Percentiles rank a stretch among this genome's conserved stretches.
Conservation (phyloP, 2,113 vertebrate genomes). For the Poeciliopsis turrubarensis region DNA sequence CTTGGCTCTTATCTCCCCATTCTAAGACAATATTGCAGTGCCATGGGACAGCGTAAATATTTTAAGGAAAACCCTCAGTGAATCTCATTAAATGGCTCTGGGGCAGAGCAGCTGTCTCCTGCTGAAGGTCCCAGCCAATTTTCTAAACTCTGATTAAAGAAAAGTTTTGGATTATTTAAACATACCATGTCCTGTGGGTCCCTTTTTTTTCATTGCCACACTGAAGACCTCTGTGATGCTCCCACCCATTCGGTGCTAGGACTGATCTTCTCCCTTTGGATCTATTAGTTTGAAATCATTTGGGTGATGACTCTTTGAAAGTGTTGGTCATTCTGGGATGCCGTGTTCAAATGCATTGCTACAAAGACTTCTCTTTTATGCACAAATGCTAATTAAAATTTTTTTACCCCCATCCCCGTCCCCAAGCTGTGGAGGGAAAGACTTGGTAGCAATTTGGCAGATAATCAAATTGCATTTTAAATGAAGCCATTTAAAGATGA, state of each 20-base stretch:
- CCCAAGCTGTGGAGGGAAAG: constrained; percentile 77
- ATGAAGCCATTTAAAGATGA: constrained; percentile 85
- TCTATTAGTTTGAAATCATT: constrained; percentile 80
- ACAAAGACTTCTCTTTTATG: constrained; percentile 85
- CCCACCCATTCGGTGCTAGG: constrained; percentile 43
- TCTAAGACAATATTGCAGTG: constrained; percentile 80
- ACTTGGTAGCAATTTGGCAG: constrained; percentile 86
- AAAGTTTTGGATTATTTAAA: constrained; percentile 86
- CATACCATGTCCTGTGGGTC: constrained; percentile 76
- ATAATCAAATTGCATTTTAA: constrained; percentile 89
- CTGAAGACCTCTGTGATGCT: constrained; percentile 70
- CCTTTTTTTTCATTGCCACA: constrained; percentile 54
- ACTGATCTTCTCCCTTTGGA: constrained; percentile 70
- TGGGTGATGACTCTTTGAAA: constrained; percentile 81
- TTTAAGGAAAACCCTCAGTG: constrained; percentile 81
- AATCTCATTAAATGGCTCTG: constrained; percentile 80
- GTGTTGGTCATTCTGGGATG: constrained; percentile 83
- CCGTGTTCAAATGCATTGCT: constrained; percentile 73
- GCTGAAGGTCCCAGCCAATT: constrained; percentile 81
- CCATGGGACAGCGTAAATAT: constrained; percentile 82
- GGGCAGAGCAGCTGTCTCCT: constrained; percentile 78
- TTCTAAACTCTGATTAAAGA: constrained; percentile 86
- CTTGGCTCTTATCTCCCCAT: constrained; percentile 79
- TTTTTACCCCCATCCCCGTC: constrained; percentile 77
- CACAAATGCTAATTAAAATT: constrained; percentile 84